Percentiles rank a stretch among this genome's conserved stretches.
phyloP scores from a whole-genome alignment of 2,888 invertebrate species.

The Epinotia brunnichana region DNA sequence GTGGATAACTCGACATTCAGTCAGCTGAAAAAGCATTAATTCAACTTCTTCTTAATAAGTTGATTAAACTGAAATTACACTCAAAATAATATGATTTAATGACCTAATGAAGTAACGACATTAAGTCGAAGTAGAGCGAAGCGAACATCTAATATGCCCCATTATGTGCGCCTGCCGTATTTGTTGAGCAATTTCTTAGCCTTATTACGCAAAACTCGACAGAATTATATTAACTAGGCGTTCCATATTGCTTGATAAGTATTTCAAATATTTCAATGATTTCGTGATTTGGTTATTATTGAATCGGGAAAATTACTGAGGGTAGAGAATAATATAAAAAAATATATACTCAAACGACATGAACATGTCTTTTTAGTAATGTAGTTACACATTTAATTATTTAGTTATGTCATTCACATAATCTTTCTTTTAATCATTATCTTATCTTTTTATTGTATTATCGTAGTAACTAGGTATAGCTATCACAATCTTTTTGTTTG shows the following conservation, averaged over 20 bases:
- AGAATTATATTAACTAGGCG: constrained; percentile 10
- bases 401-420: not conserved
- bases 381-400: too few species aligned
- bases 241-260: not conserved
- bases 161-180: constrained; percentile 24
- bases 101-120: too few species aligned
- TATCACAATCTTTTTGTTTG: not conserved
- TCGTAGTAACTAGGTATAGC: not conserved
- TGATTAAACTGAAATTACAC: not conserved
- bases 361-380: too few species aligned
- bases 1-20: too few species aligned
- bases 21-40: not conserved
- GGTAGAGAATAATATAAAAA: not conserved
- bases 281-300: not conserved
- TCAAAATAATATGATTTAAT: not conserved
- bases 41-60: not conserved
- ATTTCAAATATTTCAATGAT: not conserved
- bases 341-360: too few species aligned
- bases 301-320: not conserved
- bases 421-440: not conserved
- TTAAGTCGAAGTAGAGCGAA: not conserved
- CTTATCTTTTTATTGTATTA: not conserved
- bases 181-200: constrained; percentile 31
- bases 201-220: constrained; percentile 12
- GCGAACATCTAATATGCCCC: not conserved